Conservation (phyloP, 2,113 vertebrate species). For the Hyaena hyaena region DNA sequence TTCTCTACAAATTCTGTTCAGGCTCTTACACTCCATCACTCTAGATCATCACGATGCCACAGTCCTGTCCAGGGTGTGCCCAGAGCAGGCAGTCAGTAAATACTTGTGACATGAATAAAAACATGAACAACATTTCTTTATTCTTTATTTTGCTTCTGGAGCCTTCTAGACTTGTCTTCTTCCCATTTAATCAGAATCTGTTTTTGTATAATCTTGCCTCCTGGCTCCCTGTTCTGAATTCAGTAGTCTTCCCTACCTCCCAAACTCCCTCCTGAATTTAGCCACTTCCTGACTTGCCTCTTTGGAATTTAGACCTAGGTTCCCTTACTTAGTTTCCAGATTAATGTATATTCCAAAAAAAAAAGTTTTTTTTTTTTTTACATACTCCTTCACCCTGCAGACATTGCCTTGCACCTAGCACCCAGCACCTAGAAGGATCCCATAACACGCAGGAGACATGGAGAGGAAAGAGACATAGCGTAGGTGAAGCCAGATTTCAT, state of each 20-base stretch:
- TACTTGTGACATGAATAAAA: not conserved
- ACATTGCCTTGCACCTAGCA: not conserved
- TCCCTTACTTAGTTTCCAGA: not conserved
- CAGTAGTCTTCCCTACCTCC: not conserved
- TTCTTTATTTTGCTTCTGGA: not conserved
- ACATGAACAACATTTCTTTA: not conserved
- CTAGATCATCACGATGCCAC: too few species aligned
- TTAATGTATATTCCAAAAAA: not conserved
- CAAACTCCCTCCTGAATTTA: not conserved
- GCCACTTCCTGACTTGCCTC: not conserved
- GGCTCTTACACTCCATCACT: not conserved
- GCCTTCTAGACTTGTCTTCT: too few species aligned
- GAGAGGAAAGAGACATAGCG: not conserved
- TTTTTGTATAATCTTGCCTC: not conserved
- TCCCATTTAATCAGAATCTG: not conserved
- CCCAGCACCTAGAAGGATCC: not conserved
- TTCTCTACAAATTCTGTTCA: not conserved
- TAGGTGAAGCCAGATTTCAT: not conserved
- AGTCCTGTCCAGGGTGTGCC: not conserved
- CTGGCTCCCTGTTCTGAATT: not conserved
- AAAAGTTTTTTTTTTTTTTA: too few species aligned
- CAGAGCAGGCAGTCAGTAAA: not conserved
- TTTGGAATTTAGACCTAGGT: not conserved
- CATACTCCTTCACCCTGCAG: not conserved
- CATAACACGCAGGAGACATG: not conserved